Conservation (phyloP, 2,113 vertebrate species). For the Eurypyga helias region DNA sequence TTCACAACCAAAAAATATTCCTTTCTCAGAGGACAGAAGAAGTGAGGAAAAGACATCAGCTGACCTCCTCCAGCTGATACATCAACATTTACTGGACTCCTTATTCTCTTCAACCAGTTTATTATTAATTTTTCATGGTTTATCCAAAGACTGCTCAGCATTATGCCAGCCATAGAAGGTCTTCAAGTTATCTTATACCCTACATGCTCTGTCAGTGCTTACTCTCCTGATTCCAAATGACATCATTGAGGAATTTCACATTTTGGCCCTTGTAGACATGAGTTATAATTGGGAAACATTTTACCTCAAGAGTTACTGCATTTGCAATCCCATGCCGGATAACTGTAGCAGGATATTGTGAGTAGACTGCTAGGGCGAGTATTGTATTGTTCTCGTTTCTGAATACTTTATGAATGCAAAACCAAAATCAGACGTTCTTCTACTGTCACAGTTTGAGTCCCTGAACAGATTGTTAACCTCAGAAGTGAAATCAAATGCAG, state of each 20-base stretch:
- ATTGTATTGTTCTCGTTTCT: not conserved
- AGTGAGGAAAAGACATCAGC: not conserved
- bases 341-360: not conserved
- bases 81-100: not conserved
- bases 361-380: not conserved
- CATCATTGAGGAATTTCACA: not conserved
- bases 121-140: not conserved
- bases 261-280: not conserved
- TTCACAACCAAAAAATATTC: not conserved
- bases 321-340: not conserved
- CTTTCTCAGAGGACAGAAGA: not conserved
- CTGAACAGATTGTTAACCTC: slow-evolving; percentile 38
- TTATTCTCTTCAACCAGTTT: not conserved
- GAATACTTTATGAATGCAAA: not conserved
- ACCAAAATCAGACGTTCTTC: not conserved
- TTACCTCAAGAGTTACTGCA: not conserved
- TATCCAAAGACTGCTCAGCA: not conserved
- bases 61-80: not conserved
- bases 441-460: not conserved
- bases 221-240: not conserved
- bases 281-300: not conserved
- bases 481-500: slow-evolving; percentile 29
- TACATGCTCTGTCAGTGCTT: not conserved
- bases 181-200: not conserved
- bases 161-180: not conserved